Conservation (phyloP, 2,888 invertebrate genomes). For the Galerucella nymphaeae region DNA sequence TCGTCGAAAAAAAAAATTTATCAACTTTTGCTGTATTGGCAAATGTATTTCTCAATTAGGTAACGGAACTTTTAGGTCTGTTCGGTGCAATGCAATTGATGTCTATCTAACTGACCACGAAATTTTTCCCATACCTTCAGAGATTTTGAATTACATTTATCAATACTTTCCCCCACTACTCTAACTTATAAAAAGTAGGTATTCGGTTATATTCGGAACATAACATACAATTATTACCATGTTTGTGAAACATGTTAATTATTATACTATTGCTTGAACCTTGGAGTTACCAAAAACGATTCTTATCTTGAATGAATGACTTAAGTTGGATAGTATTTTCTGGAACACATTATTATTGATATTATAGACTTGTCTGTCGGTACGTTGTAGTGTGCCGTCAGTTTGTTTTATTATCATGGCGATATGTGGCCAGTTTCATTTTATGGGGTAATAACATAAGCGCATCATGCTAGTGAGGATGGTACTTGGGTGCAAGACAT, state of each 20-base stretch:
- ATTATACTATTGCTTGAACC: background rate
- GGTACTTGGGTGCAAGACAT: background rate
- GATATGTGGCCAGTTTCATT: background rate
- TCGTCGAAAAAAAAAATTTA: too few species aligned
- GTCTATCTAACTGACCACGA: too few species aligned
- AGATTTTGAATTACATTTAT: too few species aligned
- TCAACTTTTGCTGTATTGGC: too few species aligned
- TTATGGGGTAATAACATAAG: slow-evolving; percentile 7
- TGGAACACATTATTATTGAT: background rate
- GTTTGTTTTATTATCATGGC: background rate
- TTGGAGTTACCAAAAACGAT: background rate
- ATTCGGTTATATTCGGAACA: background rate
- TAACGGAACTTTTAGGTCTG: too few species aligned
- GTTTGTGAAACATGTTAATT: background rate
- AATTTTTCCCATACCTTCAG: too few species aligned
- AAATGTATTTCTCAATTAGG: too few species aligned
- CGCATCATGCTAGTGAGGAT: background rate
- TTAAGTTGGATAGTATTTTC: background rate
- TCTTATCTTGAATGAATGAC: background rate
- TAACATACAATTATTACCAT: too few species aligned
- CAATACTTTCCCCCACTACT: too few species aligned
- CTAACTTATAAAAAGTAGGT: too few species aligned
- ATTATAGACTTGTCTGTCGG: slow-evolving; percentile 1
- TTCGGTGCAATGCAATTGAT: too few species aligned
- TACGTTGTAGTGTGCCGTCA: background rate